Evolutionary conservation across 2,888 invertebrate species (phyloP).

Genomic region (Zaprionus lineosus): DNA sequence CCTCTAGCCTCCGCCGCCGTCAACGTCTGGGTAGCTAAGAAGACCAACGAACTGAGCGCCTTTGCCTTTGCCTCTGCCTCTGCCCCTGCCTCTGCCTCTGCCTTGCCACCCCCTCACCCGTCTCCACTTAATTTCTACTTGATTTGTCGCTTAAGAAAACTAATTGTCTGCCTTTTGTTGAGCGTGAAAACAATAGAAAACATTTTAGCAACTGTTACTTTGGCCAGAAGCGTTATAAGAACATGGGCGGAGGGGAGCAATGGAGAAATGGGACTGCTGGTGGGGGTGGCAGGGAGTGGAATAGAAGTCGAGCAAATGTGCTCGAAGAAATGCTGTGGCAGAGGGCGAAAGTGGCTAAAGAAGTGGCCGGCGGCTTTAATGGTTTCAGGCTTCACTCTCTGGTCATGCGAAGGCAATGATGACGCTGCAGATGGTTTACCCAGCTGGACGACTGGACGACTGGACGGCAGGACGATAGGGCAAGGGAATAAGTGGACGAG

Average conservation of each 20-base stretch:
- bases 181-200: constrained; percentile 78
- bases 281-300: not conserved
- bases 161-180: constrained; percentile 80
- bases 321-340: constrained; percentile 49
- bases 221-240: constrained; percentile 73
- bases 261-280: not conserved
- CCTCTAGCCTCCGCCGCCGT: constrained; percentile 8
- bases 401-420: constrained; percentile 9
- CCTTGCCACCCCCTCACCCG: constrained; percentile 30
- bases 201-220: constrained; percentile 76
- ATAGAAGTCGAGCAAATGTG: constrained; percentile 11
- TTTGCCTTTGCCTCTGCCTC: constrained; percentile 30
- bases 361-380: constrained; percentile 59
- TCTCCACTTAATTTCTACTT: constrained; percentile 76
- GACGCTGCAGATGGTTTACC: constrained; percentile 31
- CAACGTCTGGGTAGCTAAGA: not conserved
- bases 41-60: constrained; percentile 34
- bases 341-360: constrained; percentile 51
- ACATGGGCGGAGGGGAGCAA: constrained; percentile 22
- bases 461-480: no score
- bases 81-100: constrained; percentile 23
- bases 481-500: no score
- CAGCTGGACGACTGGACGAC: constrained; percentile 1
- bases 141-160: constrained; percentile 80
- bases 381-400: constrained; percentile 42